phyloP scores from a whole-genome alignment of 2,113 vertebrate genomes.

The Tautogolabrus adspersus region DNA sequence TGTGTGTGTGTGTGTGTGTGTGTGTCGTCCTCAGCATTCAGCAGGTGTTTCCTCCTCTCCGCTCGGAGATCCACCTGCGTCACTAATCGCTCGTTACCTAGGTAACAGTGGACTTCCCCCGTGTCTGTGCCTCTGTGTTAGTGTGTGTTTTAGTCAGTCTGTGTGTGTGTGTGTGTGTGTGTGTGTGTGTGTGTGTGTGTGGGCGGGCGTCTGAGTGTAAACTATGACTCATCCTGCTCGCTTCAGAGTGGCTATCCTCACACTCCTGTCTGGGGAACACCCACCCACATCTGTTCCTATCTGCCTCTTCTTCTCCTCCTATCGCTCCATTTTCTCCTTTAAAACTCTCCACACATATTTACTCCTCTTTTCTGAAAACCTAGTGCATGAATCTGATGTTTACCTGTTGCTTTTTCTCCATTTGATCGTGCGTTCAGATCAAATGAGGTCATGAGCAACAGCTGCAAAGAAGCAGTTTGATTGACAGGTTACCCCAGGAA shows the following conservation, averaged over 20 bases:
- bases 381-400: neutral
- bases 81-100: slow-evolving; percentile 72
- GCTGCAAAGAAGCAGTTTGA: slow-evolving; percentile 31
- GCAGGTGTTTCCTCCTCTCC: slow-evolving; percentile 63
- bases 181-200: slow-evolving; percentile 20
- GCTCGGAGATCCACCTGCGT: slow-evolving; percentile 72
- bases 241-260: slow-evolving; percentile 72
- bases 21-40: slow-evolving; percentile 58
- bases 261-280: slow-evolving; percentile 73
- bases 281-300: slow-evolving; percentile 63
- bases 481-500: too few species aligned
- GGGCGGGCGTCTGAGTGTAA: slow-evolving; percentile 59
- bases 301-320: neutral
- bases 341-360: neutral
- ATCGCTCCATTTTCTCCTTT: neutral
- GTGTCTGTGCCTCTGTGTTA: neutral
- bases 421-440: too few species aligned
- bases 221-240: slow-evolving; percentile 77
- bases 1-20: neutral
- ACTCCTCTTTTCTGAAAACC: neutral
- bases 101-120: slow-evolving; percentile 76
- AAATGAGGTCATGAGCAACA: slow-evolving; percentile 31
- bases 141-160: too few species aligned
- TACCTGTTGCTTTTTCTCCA: neutral
- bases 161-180: too few species aligned